Conservation (phyloP, 2,113 vertebrate species). For the Indicator indicator region DNA sequence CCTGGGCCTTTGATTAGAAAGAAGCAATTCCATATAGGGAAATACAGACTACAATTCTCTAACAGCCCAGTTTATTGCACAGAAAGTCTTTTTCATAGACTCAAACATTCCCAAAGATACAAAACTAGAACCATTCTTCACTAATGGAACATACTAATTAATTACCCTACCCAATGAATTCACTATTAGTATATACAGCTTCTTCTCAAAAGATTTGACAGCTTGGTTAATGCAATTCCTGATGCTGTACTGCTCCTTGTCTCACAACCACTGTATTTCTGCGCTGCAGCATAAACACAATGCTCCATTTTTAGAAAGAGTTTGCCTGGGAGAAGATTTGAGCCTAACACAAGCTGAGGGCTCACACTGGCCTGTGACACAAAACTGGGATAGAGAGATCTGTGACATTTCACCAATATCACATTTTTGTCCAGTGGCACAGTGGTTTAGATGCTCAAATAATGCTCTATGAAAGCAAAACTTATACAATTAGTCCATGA, state of each 20-base stretch:
- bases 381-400: neutral
- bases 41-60: neutral
- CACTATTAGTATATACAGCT: neutral
- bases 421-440: neutral
- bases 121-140: neutral
- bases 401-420: neutral
- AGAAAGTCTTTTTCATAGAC: neutral
- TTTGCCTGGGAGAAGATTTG: constrained; percentile 62
- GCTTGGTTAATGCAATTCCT: neutral
- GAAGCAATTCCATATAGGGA: neutral
- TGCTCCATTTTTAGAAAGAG: constrained; percentile 53
- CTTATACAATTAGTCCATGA: neutral
- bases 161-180: neutral
- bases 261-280: neutral
- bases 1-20: neutral
- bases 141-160: neutral
- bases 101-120: neutral
- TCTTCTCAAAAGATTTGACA: neutral
- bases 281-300: neutral
- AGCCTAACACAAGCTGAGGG: constrained; percentile 57
- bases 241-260: constrained; percentile 20
- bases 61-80: neutral
- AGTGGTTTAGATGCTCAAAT: neutral
- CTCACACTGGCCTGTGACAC: neutral
- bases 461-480: neutral